Evolutionary conservation across 2,113 vertebrate genomes (phyloP).

Genomic region (Gambusia holbrooki): DNA sequence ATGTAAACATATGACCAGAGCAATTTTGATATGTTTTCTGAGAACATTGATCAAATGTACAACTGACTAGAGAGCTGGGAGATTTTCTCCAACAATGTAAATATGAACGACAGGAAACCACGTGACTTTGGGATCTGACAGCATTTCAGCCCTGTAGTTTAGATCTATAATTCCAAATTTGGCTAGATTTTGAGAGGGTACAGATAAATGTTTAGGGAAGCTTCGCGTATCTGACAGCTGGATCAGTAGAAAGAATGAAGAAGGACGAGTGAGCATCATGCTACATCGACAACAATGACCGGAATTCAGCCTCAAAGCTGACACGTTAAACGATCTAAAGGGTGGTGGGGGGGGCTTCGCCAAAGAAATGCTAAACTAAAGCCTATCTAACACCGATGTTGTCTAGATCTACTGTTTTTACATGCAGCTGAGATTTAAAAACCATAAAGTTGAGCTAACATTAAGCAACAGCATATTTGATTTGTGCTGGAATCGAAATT

Average conservation of each 20-base stretch:
- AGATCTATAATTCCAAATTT: not conserved
- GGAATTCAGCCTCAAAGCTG: slow-evolving; percentile 25
- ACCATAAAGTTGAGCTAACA: not conserved
- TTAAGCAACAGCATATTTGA: not conserved
- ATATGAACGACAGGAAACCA: slow-evolving; percentile 31
- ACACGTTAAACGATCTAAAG: not conserved
- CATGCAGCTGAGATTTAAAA: not conserved
- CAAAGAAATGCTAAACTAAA: slow-evolving; percentile 14
- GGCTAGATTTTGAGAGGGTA: not conserved
- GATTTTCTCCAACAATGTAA: slow-evolving; percentile 23
- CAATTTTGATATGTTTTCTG: not conserved
- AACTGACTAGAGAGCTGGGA: not conserved
- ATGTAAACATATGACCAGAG: not conserved
- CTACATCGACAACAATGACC: slow-evolving; percentile 40
- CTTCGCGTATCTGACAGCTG: not conserved
- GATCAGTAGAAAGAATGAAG: not conserved
- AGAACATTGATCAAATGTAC: not conserved
- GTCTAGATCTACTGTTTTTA: not conserved
- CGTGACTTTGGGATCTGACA: slow-evolving; percentile 11
- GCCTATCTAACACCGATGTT: slow-evolving; percentile 18
- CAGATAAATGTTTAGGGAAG: not conserved
- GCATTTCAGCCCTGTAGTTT: not conserved
- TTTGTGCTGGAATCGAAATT: not conserved
- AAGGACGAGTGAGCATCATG: slow-evolving; percentile 1
- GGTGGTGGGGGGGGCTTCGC: slow-evolving; percentile 7